Percentiles rank a stretch among this genome's conserved stretches.
These are phyloP conservation scores for Aporrectodea caliginosa DNA, from an alignment of 1,140 invertebrate genomes.

Conservation along the genomic window DNA sequence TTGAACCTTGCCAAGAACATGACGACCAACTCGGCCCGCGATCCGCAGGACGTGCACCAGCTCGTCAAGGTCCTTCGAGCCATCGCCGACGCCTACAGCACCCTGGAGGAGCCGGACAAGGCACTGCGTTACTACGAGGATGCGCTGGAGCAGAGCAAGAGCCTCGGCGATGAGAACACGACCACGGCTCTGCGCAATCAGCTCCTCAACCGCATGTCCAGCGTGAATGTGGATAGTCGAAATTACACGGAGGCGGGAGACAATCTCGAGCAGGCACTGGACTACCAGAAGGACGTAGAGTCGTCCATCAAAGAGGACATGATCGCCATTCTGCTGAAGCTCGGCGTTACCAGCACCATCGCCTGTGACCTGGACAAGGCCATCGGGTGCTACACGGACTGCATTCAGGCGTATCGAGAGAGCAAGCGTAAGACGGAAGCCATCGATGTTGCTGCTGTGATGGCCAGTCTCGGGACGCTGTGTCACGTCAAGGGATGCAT, in stretches of 20 bases:
- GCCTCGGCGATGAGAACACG: constrained; percentile 17
- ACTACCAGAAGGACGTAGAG: constrained; percentile 31
- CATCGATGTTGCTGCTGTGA: neutral
- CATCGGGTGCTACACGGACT: constrained; percentile 30
- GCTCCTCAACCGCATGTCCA: constrained; percentile 30
- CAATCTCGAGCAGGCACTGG: constrained; percentile 30
- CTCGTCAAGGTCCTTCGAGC: constrained; percentile 19
- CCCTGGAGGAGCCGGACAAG: constrained; percentile 7
- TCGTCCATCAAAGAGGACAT: constrained; percentile 27
- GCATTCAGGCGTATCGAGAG: constrained; percentile 23
- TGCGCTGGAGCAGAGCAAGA: constrained; percentile 15
- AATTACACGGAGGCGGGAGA: constrained; percentile 22
- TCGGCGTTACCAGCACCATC: constrained; percentile 27
- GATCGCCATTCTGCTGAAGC: constrained; percentile 18
- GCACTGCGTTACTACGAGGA: constrained; percentile 19
- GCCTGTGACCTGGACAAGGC: constrained; percentile 31
- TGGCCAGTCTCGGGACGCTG: constrained; percentile 26
- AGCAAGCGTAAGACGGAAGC: neutral
- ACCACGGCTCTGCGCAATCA: constrained; percentile 29
- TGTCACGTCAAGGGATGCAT: constrained; percentile 31
- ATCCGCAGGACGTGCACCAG: constrained; percentile 9
- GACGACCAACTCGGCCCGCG: neutral
- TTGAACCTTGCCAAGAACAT: constrained; percentile 25
- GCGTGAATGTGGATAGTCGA: constrained; percentile 25
- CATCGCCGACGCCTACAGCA: constrained; percentile 9